Percentiles rank a stretch among this genome's conserved stretches.
Conservation (phyloP, 2,888 invertebrate species). For the Agapetus fuscipes region DNA sequence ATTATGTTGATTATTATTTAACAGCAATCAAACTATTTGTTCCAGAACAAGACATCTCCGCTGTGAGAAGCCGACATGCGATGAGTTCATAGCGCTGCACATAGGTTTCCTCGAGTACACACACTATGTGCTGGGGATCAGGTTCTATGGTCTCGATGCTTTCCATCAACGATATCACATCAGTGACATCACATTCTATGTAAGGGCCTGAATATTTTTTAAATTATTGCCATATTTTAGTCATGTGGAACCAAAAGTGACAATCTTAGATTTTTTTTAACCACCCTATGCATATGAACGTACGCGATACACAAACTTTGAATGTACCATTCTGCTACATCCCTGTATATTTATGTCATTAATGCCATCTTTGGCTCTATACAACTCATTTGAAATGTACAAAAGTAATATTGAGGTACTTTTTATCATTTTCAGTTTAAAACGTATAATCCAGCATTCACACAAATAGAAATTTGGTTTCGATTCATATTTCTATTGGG, state of each 20-base stretch:
- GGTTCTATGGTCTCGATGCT: conserved; percentile 74
- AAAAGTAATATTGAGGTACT: neutral
- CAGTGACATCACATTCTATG: conserved; percentile 74
- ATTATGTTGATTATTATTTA: no score
- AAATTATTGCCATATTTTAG: no score
- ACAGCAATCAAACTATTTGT: no score
- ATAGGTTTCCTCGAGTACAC: conserved; percentile 82
- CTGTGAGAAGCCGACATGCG: conserved; percentile 73
- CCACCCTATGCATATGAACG: no score
- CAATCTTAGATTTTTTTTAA: no score
- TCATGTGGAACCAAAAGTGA: no score
- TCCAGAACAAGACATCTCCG: conserved; percentile 69
- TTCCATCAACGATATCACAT: conserved; percentile 80
- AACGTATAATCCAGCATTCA: conserved; percentile 92
- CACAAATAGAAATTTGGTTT: conserved; percentile 96
- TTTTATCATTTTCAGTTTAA: conserved; percentile 67
- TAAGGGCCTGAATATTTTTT: no score
- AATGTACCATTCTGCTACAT: no score
- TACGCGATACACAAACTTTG: no score
- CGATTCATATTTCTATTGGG: conserved; percentile 84
- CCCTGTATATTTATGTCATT: neutral
- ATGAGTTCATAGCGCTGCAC: conserved; percentile 81
- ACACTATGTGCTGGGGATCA: conserved; percentile 76
- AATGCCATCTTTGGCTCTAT: neutral
- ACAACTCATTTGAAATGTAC: neutral